Evolutionary conservation across 2,797 vertebrate genomes (phyloP).

Genomic region (Clarias platycephalus): DNA sequence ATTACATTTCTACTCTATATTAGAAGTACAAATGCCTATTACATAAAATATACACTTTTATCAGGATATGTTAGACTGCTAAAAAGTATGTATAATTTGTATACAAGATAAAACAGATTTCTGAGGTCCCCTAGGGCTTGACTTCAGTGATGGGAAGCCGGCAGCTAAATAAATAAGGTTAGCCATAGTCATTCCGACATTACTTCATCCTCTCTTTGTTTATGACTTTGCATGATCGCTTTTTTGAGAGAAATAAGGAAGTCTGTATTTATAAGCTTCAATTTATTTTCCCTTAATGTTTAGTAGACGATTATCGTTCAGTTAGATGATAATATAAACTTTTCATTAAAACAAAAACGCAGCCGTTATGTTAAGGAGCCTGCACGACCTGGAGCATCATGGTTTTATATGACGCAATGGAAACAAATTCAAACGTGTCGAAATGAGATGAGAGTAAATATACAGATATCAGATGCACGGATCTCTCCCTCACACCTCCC

Average conservation of each 20-base stretch:
- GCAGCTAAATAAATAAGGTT: slow-evolving; percentile 74
- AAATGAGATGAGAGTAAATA: neutral
- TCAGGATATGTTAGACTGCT: slow-evolving; percentile 62
- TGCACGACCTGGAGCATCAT: neutral
- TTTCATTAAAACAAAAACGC: slow-evolving; percentile 1
- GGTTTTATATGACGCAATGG: slow-evolving; percentile 4
- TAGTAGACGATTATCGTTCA: neutral
- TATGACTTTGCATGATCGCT: slow-evolving; percentile 62
- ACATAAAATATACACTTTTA: slow-evolving; percentile 57
- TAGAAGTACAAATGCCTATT: slow-evolving; percentile 55
- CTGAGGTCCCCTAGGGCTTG: slow-evolving; percentile 60
- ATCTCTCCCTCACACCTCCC: neutral
- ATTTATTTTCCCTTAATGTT: slow-evolving; percentile 27
- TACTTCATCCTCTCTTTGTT: slow-evolving; percentile 73
- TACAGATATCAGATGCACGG: neutral
- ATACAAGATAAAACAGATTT: slow-evolving; percentile 65
- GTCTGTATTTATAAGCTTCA: slow-evolving; percentile 42
- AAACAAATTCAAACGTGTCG: neutral
- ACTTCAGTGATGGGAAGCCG: slow-evolving; percentile 72
- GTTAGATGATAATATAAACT: neutral
- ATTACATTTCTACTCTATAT: slow-evolving; percentile 38
- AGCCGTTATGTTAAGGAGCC: neutral
- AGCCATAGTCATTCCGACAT: slow-evolving; percentile 69
- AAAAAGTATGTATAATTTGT: slow-evolving; percentile 65
- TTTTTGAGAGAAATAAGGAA: slow-evolving; percentile 45